A percentile compares a stretch with the other conserved stretches of the same genome.
These are phyloP conservation scores for Lasioglossum oenotherae DNA, from an alignment of 2,888 invertebrate genomes.

Conservation along the genomic window DNA sequence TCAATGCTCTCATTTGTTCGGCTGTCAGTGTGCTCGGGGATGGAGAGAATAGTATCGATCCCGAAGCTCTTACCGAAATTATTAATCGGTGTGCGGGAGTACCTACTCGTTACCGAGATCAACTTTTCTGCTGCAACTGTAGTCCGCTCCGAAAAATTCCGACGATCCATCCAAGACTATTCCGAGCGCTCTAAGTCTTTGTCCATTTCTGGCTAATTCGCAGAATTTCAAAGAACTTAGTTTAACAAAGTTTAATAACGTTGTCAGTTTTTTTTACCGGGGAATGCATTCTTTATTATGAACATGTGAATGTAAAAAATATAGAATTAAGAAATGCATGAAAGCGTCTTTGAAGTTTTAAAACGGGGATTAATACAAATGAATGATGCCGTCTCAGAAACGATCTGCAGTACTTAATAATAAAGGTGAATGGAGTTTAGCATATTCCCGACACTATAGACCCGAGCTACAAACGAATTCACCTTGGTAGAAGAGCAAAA, in stretches of 20 bases:
- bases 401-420: no score
- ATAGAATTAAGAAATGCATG: no score
- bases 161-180: background rate
- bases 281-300: background rate
- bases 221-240: no score
- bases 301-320: no score
- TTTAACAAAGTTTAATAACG: background rate
- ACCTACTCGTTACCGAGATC: background rate
- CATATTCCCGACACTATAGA: no score
- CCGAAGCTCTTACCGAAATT: background rate
- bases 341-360: no score
- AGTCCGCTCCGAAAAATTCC: background rate
- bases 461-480: no score
- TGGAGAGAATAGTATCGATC: background rate
- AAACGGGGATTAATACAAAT: no score
- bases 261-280: rapidly evolving
- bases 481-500: background rate
- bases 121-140: background rate
- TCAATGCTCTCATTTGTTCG: background rate
- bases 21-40: background rate
- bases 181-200: background rate
- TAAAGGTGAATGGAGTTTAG: no score
- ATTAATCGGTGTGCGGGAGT: background rate
- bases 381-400: no score
- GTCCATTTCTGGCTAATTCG: background rate